These are phyloP conservation scores for Bradynema listronoti DNA, from an alignment of 1,140 invertebrate species.

Conservation along the genomic window DNA sequence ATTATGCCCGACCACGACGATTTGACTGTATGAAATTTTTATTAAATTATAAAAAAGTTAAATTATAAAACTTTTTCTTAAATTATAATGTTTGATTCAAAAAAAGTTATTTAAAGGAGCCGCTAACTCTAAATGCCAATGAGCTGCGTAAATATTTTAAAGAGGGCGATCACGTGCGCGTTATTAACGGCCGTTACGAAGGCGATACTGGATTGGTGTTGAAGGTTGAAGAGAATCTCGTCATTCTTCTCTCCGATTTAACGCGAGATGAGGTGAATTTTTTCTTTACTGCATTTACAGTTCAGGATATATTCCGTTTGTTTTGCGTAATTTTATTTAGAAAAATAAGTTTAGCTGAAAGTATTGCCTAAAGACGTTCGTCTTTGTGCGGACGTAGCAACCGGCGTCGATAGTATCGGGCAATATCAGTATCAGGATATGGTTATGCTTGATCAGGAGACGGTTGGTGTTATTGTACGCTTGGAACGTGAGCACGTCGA, in stretches of 20 bases:
- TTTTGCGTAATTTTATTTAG: no score
- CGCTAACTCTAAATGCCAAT: constrained; percentile 56
- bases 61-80: neutral
- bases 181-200: constrained; percentile 85
- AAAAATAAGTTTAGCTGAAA: constrained; percentile 62
- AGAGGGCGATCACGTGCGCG: constrained; percentile 85
- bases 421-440: constrained; percentile 97
- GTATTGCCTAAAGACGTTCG: constrained; percentile 78
- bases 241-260: constrained; percentile 87
- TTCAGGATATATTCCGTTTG: constrained; percentile 7
- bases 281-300: no score
- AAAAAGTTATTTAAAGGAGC: constrained; percentile 37
- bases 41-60: neutral
- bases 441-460: constrained; percentile 85
- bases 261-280: constrained; percentile 83
- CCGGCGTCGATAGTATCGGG: constrained; percentile 89
- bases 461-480: constrained; percentile 88
- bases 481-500: constrained; percentile 92
- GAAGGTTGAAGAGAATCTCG: constrained; percentile 80
- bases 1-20: constrained; percentile 94
- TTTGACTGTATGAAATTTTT: constrained; percentile 67
- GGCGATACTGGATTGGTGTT: constrained; percentile 94
- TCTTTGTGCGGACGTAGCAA: constrained; percentile 89
- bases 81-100: neutral
- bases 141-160: constrained; percentile 90